Evolutionary conservation across 2,888 invertebrate species (phyloP).

Genomic region (Uropetala carovei): DNA sequence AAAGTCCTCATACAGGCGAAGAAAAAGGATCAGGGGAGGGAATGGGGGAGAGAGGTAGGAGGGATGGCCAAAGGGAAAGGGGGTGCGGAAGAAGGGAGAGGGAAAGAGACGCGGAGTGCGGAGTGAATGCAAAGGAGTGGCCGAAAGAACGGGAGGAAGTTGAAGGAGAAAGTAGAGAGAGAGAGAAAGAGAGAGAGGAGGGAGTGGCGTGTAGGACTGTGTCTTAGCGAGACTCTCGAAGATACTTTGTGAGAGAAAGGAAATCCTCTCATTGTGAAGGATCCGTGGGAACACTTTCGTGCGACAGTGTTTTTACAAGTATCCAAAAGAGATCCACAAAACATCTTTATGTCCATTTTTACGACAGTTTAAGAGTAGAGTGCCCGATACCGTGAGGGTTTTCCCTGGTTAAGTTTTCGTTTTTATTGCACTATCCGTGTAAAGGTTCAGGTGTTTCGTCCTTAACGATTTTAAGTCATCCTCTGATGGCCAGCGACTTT

Average conservation of each 20-base stretch:
- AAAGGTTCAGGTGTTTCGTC: not conserved
- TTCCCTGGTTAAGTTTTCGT: conserved; percentile 6
- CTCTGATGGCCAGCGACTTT: not conserved
- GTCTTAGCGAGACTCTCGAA: not conserved
- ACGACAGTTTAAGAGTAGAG: conserved; percentile 11
- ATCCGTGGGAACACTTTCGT: conserved; percentile 10
- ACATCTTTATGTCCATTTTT: conserved; percentile 19
- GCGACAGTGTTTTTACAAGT: not conserved
- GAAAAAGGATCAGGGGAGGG: too few relatives aligned
- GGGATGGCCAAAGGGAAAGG: too few relatives aligned
- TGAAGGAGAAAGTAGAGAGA: too few relatives aligned
- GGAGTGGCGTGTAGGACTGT: not conserved
- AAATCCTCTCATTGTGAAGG: not conserved
- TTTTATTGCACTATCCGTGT: not conserved
- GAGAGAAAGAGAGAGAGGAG: too few relatives aligned
- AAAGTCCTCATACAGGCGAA: not conserved
- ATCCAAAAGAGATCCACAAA: conserved; percentile 1
- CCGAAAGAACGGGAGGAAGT: too few relatives aligned
- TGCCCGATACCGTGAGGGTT: not conserved
- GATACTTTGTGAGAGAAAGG: not conserved
- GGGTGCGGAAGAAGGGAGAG: too few relatives aligned
- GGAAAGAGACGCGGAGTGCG: too few relatives aligned
- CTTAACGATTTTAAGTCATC: conserved; percentile 13
- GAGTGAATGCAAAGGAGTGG: too few relatives aligned
- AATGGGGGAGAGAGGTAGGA: too few relatives aligned